Evolutionary conservation across 2,888 invertebrate genomes (phyloP).

Genomic region (Zygogramma bicolorata): DNA sequence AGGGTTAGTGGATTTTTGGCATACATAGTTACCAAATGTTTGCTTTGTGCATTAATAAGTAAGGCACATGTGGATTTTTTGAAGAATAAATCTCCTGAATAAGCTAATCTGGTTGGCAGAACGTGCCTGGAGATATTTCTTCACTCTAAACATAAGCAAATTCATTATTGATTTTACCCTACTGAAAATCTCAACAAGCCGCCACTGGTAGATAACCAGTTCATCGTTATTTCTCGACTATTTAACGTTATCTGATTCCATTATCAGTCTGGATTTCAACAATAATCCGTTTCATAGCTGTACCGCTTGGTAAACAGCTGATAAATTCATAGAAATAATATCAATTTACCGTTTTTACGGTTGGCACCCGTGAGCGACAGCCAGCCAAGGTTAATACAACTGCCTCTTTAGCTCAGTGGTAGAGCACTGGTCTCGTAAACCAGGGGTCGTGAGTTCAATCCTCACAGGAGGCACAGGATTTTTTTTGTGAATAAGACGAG

Average conservation of each 20-base stretch:
- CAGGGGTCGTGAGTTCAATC: constrained; percentile 64
- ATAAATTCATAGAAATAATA: not conserved
- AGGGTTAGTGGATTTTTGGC: too few relatives aligned
- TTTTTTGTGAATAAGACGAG: constrained; percentile 8
- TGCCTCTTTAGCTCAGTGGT: constrained; percentile 88
- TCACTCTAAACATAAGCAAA: too few relatives aligned
- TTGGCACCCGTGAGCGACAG: not conserved
- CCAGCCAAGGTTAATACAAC: not conserved
- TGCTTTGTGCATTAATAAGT: too few relatives aligned
- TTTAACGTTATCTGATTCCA: not conserved
- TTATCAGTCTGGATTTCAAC: not conserved
- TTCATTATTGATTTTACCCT: not conserved
- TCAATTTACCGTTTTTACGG: not conserved
- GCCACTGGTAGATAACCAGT: not conserved
- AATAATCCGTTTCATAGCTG: not conserved
- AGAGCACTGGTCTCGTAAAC: constrained; percentile 89
- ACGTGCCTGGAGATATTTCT: too few relatives aligned
- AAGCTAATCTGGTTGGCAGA: too few relatives aligned
- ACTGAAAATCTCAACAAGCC: not conserved
- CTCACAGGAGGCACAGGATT: constrained; percentile 31
- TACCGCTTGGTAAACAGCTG: not conserved
- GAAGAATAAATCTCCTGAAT: too few relatives aligned
- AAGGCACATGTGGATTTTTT: too few relatives aligned
- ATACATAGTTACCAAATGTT: too few relatives aligned
- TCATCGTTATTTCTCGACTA: not conserved